These are phyloP conservation scores for Tridacna gigas DNA, from an alignment of 2,888 invertebrate genomes.

Conservation along the genomic window DNA sequence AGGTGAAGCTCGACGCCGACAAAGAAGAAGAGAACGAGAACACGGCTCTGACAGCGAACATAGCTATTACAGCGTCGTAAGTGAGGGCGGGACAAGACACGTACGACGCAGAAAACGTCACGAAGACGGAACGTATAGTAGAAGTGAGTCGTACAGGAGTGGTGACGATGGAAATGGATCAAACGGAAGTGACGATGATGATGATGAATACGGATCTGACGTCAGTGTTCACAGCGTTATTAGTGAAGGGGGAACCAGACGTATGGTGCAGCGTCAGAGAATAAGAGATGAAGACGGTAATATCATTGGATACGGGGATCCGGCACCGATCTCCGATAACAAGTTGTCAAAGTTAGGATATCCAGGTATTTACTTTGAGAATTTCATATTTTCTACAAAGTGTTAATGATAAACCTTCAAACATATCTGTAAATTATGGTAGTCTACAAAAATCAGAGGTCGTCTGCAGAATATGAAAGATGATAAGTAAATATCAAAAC, in stretches of 20 bases:
- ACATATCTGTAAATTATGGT: too few relatives aligned
- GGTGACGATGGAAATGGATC: slow-evolving; percentile 26
- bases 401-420: too few relatives aligned
- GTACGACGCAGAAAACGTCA: slow-evolving; percentile 67
- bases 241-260: slow-evolving; percentile 81
- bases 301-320: slow-evolving; percentile 73
- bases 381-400: neutral
- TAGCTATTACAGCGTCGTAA: slow-evolving; percentile 77
- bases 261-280: slow-evolving; percentile 71
- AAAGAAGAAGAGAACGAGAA: slow-evolving; percentile 75
- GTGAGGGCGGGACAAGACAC: slow-evolving; percentile 72
- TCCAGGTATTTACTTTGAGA: neutral
- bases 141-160: slow-evolving; percentile 67
- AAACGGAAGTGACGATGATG: slow-evolving; percentile 25
- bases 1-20: slow-evolving; percentile 75
- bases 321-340: slow-evolving; percentile 51
- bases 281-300: slow-evolving; percentile 76
- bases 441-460: too few relatives aligned
- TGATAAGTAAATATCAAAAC: too few relatives aligned
- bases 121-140: slow-evolving; percentile 73
- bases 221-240: slow-evolving; percentile 76
- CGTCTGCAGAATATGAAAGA: too few relatives aligned
- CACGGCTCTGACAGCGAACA: slow-evolving; percentile 79
- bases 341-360: slow-evolving; percentile 16
- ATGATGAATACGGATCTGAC: slow-evolving; percentile 57